Evolutionary conservation across 2,888 invertebrate genomes (phyloP).

Genomic region (Periphyllus acericola): DNA sequence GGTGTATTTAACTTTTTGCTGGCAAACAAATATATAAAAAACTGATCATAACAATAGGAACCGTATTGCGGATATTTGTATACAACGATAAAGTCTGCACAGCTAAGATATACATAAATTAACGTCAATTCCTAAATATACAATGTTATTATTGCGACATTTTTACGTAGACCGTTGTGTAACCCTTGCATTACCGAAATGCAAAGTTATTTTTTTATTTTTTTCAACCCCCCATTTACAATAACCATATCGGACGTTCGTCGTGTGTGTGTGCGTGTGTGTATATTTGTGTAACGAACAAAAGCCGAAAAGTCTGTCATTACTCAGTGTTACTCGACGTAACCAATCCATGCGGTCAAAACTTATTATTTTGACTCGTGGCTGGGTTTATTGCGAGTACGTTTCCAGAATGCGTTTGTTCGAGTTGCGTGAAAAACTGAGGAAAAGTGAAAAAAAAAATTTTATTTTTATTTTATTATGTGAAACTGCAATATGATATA

Average conservation of each 20-base stretch:
- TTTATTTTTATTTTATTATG: not conserved
- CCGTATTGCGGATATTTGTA: not conserved
- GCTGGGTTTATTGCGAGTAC: not conserved
- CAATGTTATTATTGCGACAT: not conserved
- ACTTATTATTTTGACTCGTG: not conserved
- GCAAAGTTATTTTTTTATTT: not conserved
- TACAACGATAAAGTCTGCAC: not conserved
- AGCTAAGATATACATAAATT: not conserved
- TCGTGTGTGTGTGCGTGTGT: not conserved
- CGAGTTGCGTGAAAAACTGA: not conserved
- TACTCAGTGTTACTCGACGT: not conserved
- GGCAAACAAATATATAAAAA: slow-evolving; percentile 24
- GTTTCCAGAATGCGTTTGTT: not conserved
- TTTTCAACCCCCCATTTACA: not conserved
- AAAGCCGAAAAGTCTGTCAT: not conserved
- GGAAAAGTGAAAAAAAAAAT: not conserved
- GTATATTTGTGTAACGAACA: not conserved
- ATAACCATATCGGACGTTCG: not conserved
- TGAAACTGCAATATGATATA: not conserved
- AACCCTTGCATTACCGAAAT: not conserved
- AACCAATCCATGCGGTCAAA: slow-evolving; percentile 10
- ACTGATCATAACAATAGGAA: not conserved
- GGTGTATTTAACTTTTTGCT: not conserved
- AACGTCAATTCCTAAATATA: not conserved
- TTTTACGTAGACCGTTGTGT: not conserved